phyloP scores from a whole-genome alignment of 2,888 invertebrate species.

The Drosophila subquinaria region DNA sequence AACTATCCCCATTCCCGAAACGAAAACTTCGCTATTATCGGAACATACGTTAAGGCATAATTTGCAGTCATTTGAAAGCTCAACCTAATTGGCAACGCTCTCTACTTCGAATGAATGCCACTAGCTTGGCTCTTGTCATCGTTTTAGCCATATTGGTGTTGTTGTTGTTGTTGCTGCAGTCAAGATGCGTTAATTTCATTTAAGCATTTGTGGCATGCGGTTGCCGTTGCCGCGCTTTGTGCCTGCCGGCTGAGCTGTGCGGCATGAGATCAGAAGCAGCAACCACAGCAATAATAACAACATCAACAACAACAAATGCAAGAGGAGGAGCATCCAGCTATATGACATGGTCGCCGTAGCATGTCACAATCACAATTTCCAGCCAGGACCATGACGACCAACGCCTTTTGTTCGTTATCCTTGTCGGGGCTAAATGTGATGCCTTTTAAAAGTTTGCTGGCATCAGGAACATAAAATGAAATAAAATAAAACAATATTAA shows the following conservation, averaged over 20 bases:
- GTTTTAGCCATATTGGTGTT: conserved; percentile 26
- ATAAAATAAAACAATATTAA: conserved; percentile 26
- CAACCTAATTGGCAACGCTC: conserved; percentile 22
- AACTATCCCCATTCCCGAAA: too few relatives aligned
- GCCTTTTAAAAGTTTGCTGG: conserved; percentile 31
- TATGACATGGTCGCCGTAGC: conserved; percentile 62
- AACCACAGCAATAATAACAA: conserved; percentile 9
- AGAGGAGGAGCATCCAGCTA: conserved; percentile 19
- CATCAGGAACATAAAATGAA: conserved; percentile 35
- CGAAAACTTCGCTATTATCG: background rate
- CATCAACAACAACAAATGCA: conserved; percentile 16
- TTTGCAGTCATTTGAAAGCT: background rate
- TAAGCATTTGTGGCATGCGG: conserved; percentile 69
- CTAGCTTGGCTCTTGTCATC: conserved; percentile 42
- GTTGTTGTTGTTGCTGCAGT: conserved; percentile 32
- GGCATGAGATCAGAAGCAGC: conserved; percentile 38
- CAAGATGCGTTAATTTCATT: conserved; percentile 76
- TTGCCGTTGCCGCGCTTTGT: conserved; percentile 24
- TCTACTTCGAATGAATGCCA: conserved; percentile 26
- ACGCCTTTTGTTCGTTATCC: conserved; percentile 53
- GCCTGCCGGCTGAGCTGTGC: conserved; percentile 23
- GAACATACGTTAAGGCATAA: conserved; percentile 23
- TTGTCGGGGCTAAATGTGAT: conserved; percentile 38
- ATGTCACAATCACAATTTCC: conserved; percentile 52
- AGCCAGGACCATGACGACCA: conserved; percentile 37